Percentiles rank a stretch among this genome's conserved stretches.
Conservation (phyloP, 2,113 vertebrate species). For the Ovibos moschatus region DNA sequence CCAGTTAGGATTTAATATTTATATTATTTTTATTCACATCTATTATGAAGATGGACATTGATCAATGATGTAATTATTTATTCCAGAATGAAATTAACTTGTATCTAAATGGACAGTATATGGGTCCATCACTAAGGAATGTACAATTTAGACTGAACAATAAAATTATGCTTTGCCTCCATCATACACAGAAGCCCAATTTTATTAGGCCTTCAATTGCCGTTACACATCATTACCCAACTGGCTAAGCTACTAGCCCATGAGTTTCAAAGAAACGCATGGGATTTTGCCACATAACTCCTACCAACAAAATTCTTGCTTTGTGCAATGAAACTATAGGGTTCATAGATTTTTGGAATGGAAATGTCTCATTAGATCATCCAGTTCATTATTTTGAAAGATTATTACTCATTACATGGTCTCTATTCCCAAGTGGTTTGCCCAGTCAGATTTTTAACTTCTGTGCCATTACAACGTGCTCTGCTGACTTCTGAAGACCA, state of each 20-base stretch:
- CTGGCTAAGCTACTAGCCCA: constrained; percentile 23
- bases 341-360: constrained; percentile 53
- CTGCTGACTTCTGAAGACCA: constrained; percentile 25
- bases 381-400: constrained; percentile 52
- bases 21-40: constrained; percentile 40
- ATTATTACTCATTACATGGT: constrained; percentile 45
- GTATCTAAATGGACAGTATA: constrained; percentile 26
- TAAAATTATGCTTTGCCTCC: constrained; percentile 65
- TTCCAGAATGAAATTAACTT: constrained; percentile 41
- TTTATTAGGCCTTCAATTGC: constrained; percentile 57
- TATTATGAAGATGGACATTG: not conserved
- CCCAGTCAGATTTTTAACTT: constrained; percentile 40
- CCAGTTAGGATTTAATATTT: not conserved
- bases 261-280: constrained; percentile 51
- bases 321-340: constrained; percentile 44
- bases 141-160: constrained; percentile 42
- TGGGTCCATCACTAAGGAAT: constrained; percentile 24
- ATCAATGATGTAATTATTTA: constrained; percentile 40
- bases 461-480: constrained; percentile 25
- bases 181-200: constrained; percentile 57
- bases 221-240: constrained; percentile 61
- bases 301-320: not conserved
- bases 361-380: constrained; percentile 60
- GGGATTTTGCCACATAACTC: constrained; percentile 31
- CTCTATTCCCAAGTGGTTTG: constrained; percentile 47